phyloP scores from a whole-genome alignment of 1,140 invertebrate species.

The Platyscapa corneri region DNA sequence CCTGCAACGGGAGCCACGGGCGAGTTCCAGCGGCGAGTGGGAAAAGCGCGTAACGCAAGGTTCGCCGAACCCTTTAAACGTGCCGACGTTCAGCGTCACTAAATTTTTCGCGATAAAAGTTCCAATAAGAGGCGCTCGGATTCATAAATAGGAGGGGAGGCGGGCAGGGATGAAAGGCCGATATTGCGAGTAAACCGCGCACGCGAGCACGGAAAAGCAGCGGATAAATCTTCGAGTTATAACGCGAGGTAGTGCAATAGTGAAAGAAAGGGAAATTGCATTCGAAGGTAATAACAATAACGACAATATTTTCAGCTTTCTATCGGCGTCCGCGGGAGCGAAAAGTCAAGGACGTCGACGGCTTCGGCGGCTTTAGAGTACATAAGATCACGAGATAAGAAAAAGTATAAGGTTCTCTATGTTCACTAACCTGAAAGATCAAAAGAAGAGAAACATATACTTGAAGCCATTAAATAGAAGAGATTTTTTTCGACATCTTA shows the following conservation, averaged over 20 bases:
- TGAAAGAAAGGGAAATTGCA: constrained; percentile 26
- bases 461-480: background rate
- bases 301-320: constrained; percentile 45
- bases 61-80: constrained; percentile 41
- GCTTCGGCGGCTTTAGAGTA: background rate
- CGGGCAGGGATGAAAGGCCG: background rate
- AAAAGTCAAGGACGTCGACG: background rate
- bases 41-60: background rate
- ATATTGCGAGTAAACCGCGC: constrained; percentile 20
- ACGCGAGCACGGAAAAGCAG: background rate
- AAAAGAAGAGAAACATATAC: background rate
- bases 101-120: constrained; percentile 48
- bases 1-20: background rate
- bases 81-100: constrained; percentile 36
- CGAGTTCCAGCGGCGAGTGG: background rate
- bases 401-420: background rate
- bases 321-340: background rate
- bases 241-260: background rate
- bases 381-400: background rate
- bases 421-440: constrained; percentile 13
- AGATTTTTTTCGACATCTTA: background rate
- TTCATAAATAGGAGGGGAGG: constrained; percentile 14
- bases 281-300: constrained; percentile 29
- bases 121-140: constrained; percentile 44
- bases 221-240: constrained; percentile 21